Percentiles rank a stretch among this genome's conserved stretches.
Conservation (phyloP, 2,113 vertebrate genomes). For the Zeus faber region DNA sequence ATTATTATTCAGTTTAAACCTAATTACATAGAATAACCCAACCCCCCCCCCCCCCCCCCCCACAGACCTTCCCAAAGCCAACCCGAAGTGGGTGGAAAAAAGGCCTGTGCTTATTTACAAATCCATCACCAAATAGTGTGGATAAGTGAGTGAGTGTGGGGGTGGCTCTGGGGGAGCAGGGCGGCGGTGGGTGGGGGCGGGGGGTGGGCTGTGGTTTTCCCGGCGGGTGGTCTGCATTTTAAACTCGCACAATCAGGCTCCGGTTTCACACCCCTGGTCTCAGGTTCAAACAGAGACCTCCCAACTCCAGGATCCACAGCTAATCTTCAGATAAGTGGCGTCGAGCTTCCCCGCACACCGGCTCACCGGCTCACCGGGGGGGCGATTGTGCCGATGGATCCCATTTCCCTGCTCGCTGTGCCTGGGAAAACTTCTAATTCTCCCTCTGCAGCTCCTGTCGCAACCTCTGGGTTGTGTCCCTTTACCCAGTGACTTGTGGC, state of each 20-base stretch:
- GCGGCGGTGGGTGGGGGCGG: conserved; percentile 1
- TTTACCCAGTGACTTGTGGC: no score
- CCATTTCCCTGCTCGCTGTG: no score
- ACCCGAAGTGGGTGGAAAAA: no score
- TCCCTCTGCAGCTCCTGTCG: no score
- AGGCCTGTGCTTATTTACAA: no score
- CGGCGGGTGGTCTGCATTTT: conserved; percentile 57
- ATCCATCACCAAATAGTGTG: not conserved
- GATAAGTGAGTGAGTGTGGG: not conserved
- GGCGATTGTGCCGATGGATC: no score
- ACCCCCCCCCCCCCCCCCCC: no score
- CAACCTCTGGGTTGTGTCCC: no score
- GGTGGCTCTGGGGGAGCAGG: not conserved
- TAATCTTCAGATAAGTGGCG: conserved; percentile 50
- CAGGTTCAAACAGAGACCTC: conserved; percentile 61
- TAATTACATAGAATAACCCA: not conserved
- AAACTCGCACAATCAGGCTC: conserved; percentile 55
- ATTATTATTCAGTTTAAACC: conserved; percentile 8
- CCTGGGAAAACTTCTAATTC: no score
- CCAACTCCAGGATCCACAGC: conserved; percentile 50
- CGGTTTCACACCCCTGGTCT: conserved; percentile 67
- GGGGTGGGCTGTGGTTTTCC: conserved; percentile 29
- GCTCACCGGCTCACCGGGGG: no score
- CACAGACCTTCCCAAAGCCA: no score
- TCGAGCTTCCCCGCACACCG: no score